Base-by-base conservation (phyloP, 2,113 vertebrate species). In the Pleuronectes platessa region DNA sequence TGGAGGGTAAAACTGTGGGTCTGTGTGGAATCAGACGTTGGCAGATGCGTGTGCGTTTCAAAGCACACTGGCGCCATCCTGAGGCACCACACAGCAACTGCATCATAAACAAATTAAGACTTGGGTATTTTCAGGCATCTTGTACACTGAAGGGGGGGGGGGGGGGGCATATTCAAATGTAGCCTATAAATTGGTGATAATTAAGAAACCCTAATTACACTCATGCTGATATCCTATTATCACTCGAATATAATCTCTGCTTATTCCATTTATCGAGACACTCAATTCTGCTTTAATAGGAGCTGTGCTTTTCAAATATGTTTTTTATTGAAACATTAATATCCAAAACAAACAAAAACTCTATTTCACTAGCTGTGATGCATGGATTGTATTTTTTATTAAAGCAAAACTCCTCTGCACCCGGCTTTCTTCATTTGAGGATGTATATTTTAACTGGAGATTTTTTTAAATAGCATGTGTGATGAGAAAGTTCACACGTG, bases 41-140 rank as follows among this genome's bases (percentile, higher is more conserved):
- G 60, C 12, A 4, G 17, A 26, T 14, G 20, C 18, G 18, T 68
- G 20, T 23, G 18, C 18, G 47, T 77, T 87, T 76, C n/a, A 81
- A 74, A 92, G 89, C 90, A 77, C 89, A 72, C 83, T 91, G 79
- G 90, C 87, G 4, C 90, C 89, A 92, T 84, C 88, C 71, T 59
- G 91, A 72, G 92, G 89, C 45, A 3, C 1, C 27, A 31, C 3
- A 1, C 11, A 1, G 76, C 11, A 79, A 35, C 82, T 91, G 80
- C 86, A 82, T 35, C 58, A 0, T 71, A 2, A 59, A 31, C 3
- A 23, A 11, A 27, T 15, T n/a, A 21, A 21, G 1, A 1, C 14
- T n/a, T 27, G 13, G 17, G 21, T n/a, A 1, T 27, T 74, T 21
- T 26, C 13, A 24, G 61, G 17, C 37, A 10, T 37, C 3, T 27